Conservation (phyloP, 2,888 invertebrate genomes). For the Norana najaformis region DNA sequence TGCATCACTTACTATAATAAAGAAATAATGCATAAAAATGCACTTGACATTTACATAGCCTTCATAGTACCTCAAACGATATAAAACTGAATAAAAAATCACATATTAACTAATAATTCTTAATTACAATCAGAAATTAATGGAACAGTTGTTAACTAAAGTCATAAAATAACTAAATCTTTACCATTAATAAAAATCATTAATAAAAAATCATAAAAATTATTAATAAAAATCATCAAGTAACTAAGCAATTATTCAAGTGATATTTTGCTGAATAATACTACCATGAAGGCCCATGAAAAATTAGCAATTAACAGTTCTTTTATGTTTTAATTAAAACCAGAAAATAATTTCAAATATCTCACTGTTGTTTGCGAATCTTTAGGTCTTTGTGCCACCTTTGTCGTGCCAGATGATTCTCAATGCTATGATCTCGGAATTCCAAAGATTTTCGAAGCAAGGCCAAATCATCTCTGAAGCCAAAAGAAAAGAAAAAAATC, state of each 20-base stretch:
- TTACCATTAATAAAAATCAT: not conserved
- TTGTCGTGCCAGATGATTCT: not conserved
- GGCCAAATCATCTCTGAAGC: constrained; percentile 7
- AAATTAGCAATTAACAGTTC: too few species aligned
- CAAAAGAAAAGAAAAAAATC: not conserved
- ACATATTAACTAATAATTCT: too few species aligned
- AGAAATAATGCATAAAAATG: too few species aligned
- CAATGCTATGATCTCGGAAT: not conserved
- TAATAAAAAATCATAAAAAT: not conserved
- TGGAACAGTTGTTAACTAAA: too few species aligned
- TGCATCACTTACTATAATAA: not conserved
- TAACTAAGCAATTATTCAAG: too few species aligned
- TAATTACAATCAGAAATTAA: too few species aligned
- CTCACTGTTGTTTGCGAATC: constrained; percentile 20
- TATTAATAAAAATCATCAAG: not conserved
- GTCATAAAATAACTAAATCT: not conserved
- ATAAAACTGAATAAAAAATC: too few species aligned
- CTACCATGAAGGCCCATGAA: too few species aligned
- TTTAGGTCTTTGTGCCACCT: not conserved
- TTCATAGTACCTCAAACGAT: too few species aligned
- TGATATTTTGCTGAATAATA: too few species aligned
- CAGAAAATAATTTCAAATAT: not conserved
- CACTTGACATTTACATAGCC: too few species aligned
- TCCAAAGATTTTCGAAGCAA: constrained; percentile 24
- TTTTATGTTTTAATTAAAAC: not conserved